Conservation (phyloP, 2,113 vertebrate species). For the Chiloscyllium plagiosum region DNA sequence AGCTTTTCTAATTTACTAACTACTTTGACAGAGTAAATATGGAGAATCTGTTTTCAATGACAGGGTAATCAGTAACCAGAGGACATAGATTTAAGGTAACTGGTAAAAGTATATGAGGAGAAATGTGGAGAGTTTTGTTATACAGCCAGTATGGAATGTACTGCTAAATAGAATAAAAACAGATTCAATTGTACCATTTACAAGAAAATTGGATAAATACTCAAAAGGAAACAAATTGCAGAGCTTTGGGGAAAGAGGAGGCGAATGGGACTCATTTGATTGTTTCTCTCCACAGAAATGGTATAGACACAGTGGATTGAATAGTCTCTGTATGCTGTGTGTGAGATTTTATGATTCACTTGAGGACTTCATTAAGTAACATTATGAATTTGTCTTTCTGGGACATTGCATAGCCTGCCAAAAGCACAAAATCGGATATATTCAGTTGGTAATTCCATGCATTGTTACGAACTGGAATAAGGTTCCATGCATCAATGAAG, state of each 20-base stretch:
- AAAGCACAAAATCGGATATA: not conserved
- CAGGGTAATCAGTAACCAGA: not conserved
- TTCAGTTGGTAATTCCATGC: not conserved
- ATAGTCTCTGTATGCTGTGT: not conserved
- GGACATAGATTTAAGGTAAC: not conserved
- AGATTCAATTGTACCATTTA: not conserved
- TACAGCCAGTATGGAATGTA: not conserved
- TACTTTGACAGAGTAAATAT: not conserved
- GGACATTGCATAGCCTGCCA: not conserved
- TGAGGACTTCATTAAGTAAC: not conserved
- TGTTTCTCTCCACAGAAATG: not conserved
- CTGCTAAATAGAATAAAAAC: not conserved
- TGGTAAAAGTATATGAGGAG: not conserved
- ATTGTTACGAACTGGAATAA: not conserved
- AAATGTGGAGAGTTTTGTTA: not conserved
- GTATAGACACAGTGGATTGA: not conserved
- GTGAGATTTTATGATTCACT: not conserved
- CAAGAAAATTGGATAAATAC: not conserved
- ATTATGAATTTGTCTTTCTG: not conserved
- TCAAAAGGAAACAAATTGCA: not conserved
- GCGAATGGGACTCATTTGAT: not conserved
- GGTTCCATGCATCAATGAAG: not conserved
- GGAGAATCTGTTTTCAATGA: not conserved
- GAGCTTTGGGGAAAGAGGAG: not conserved
- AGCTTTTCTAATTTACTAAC: not conserved